Evolutionary conservation across 2,113 vertebrate species (phyloP).

Genomic region (Drymodes brunneopygia): DNA sequence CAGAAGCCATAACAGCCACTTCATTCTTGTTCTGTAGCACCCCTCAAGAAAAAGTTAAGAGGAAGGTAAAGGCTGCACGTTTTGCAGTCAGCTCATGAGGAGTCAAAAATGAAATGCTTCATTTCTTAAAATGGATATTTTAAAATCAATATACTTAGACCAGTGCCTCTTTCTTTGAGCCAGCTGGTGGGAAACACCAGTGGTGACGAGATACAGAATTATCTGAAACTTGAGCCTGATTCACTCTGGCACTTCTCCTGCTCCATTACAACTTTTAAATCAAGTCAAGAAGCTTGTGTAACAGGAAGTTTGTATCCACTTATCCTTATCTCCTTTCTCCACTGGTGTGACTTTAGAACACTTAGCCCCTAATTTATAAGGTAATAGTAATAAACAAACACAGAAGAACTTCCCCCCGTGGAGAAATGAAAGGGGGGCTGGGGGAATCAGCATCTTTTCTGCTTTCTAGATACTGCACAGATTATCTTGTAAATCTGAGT

Average conservation of each 20-base stretch:
- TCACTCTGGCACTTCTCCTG: neutral
- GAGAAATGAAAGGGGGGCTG: neutral
- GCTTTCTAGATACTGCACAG: neutral
- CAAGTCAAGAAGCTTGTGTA: neutral
- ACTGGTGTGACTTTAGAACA: neutral
- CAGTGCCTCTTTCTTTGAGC: neutral
- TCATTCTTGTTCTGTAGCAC: neutral
- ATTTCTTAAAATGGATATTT: neutral
- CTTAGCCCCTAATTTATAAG: slow-evolving; percentile 7
- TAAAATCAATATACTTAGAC: neutral
- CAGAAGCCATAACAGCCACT: neutral
- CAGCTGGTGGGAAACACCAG: neutral
- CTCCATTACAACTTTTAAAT: slow-evolving; percentile 13
- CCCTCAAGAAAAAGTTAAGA: neutral
- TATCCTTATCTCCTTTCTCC: slow-evolving; percentile 8
- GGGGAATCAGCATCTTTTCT: neutral
- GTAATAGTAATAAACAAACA: neutral
- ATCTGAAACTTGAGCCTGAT: neutral
- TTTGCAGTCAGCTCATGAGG: neutral
- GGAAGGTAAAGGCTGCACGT: neutral
- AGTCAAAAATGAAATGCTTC: neutral
- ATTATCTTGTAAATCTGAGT: neutral
- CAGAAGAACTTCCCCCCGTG: neutral
- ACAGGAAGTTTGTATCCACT: slow-evolving; percentile 42
- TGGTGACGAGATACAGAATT: neutral